A percentile compares a stretch with the other conserved stretches of the same genome.
phyloP scores from a whole-genome alignment of 1,140 invertebrate genomes.

The Reticulitermes speratus region DNA sequence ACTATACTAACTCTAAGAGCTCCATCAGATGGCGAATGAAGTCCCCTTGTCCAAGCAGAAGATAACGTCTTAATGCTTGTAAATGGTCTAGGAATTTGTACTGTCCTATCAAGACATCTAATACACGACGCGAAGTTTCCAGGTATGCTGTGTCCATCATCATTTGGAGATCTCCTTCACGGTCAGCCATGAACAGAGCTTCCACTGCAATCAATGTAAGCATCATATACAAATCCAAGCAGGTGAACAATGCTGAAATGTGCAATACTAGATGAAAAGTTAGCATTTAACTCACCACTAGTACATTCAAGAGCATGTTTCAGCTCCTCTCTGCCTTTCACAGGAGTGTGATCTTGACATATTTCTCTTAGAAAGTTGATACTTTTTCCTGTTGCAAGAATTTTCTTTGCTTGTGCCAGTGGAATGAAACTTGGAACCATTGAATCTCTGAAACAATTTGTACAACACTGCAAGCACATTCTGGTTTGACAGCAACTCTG shows the following conservation, averaged over 20 bases:
- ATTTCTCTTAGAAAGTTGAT: constrained; percentile 92
- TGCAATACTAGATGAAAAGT: neutral
- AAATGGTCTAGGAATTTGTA: constrained; percentile 91
- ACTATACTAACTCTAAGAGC: constrained; percentile 69
- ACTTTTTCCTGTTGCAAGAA: constrained; percentile 90
- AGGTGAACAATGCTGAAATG: too few relatives aligned
- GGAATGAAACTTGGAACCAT: constrained; percentile 82
- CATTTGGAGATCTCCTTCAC: constrained; percentile 69
- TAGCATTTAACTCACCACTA: constrained; percentile 40
- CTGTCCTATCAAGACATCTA: constrained; percentile 81
- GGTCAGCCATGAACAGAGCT: constrained; percentile 68
- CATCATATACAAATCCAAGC: neutral
- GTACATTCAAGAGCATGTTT: constrained; percentile 49
- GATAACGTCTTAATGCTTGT: constrained; percentile 84
- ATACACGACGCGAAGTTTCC: constrained; percentile 81
- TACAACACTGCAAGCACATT: constrained; percentile 6
- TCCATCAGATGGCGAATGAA: constrained; percentile 93
- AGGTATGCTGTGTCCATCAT: constrained; percentile 81
- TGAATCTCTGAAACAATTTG: constrained; percentile 51
- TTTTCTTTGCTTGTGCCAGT: constrained; percentile 67
- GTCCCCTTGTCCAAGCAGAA: constrained; percentile 92
- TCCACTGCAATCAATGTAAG: constrained; percentile 53
- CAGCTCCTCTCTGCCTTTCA: constrained; percentile 66
- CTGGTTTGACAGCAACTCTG: neutral
- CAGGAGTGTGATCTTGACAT: constrained; percentile 74